Percentiles rank a stretch among this genome's conserved stretches.
Conservation (phyloP, 2,113 vertebrate species). For the Chiloscyllium plagiosum region DNA sequence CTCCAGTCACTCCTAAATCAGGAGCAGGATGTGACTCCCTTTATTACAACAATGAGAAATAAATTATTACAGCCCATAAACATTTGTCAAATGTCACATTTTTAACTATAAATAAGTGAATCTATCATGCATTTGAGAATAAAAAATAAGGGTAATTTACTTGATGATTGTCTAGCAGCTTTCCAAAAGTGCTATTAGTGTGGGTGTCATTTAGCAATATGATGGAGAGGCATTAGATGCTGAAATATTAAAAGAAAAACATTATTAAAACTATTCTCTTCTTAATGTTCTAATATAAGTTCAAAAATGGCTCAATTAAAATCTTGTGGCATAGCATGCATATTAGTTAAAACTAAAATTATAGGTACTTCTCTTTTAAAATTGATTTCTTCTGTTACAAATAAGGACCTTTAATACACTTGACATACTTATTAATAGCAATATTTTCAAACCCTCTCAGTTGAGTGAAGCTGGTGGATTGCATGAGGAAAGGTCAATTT, state of each 20-base stretch:
- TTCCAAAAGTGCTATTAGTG: not conserved
- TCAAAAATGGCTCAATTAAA: constrained; percentile 23
- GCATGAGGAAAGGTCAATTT: not conserved
- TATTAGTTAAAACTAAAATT: constrained; percentile 27
- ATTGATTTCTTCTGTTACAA: constrained; percentile 28
- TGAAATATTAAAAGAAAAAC: constrained; percentile 22
- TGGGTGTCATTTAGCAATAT: constrained; percentile 3
- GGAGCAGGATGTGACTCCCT: not conserved
- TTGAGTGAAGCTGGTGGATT: constrained; percentile 24
- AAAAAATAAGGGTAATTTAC: constrained; percentile 28
- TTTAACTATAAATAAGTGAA: constrained; percentile 30
- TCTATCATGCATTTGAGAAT: not conserved
- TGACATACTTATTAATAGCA: constrained; percentile 31
- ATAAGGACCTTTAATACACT: constrained; percentile 31
- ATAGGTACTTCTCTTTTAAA: not conserved
- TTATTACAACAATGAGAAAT: constrained; percentile 20
- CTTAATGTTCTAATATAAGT: not conserved
- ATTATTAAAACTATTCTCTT: constrained; percentile 10
- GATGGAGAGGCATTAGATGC: not conserved
- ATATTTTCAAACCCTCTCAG: not conserved
- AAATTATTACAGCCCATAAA: constrained; percentile 31
- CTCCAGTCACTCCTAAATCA: constrained; percentile 29
- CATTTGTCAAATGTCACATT: constrained; percentile 25
- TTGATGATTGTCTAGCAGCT: constrained; percentile 8
- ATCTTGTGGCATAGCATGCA: not conserved